Evolutionary conservation across 2,113 vertebrate genomes (phyloP).

Genomic region (Neodon shergylaensis): DNA sequence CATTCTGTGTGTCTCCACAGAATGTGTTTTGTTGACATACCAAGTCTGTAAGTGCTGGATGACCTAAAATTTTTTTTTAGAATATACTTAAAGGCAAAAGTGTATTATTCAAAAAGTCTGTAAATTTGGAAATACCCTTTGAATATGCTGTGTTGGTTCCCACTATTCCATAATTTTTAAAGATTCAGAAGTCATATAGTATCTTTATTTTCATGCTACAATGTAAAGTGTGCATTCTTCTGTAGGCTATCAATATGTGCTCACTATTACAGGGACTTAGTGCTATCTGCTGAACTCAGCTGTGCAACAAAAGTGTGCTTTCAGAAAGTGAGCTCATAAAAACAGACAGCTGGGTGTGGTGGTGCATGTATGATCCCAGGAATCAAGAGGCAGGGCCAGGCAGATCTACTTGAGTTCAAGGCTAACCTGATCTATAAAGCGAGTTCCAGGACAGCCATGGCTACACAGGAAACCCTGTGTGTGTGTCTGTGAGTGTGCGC

Average conservation of each 20-base stretch:
- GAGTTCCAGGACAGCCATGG: background rate
- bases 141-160: constrained; percentile 57
- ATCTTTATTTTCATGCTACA: constrained; percentile 64
- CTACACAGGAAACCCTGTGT: background rate
- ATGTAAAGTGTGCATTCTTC: constrained; percentile 44
- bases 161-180: constrained; percentile 61
- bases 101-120: constrained; percentile 31
- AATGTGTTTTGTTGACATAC: constrained; percentile 17
- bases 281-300: background rate
- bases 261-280: background rate
- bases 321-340: constrained; percentile 50
- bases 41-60: constrained; percentile 5
- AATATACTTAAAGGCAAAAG: constrained; percentile 46
- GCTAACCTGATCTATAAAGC: background rate
- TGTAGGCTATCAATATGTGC: constrained; percentile 42
- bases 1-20: constrained; percentile 48
- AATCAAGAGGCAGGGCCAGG: background rate
- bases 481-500: too few species aligned
- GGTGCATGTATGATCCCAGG: background rate
- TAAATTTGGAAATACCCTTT: constrained; percentile 47
- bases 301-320: constrained; percentile 19
- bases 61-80: constrained; percentile 44
- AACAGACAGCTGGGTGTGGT: background rate
- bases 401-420: background rate
- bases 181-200: constrained; percentile 32